Base-by-base conservation (phyloP, 2,113 vertebrate species). In the Megaceryle torquata region DNA sequence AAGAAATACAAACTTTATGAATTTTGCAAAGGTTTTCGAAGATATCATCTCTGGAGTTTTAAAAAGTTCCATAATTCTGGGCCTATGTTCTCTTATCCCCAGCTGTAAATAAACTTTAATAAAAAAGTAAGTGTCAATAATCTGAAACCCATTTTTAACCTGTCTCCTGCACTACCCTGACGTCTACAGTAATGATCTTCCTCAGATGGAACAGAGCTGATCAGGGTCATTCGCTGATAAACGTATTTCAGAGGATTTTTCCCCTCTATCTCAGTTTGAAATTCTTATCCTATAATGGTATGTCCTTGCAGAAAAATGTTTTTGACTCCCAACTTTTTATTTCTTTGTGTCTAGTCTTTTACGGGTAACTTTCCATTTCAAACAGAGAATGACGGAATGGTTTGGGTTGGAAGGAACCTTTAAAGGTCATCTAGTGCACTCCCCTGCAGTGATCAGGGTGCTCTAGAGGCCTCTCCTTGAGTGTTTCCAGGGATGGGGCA, bases 191-290 rank as follows among this genome's bases (percentile, higher is more conserved):
- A 92, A 64, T 88, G 95, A 97, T 98, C 95, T 96, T 87, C 60
- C 75, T 93, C 92, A 95, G 97, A 97, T 95, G 93, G 95, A 97
- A 96, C 95, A 95, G 74, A 93, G 95, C 86, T 95, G 97, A 98
- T 97, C 97, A 97, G 97, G 95, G 97, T 97, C 95, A 98, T 97
- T 97, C 95, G 91, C 96, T 97, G 98, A 98, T 98, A 98, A 98
- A 97, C 18, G 91, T 89, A 97, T 97, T 98, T 97, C 93, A 96
- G 95, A 96, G 96, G 97, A 98, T 98, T 98, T 98, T 96, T 13
- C 15, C 68, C 81, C 82, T 97, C 95, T 94, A 94, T 97, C 96
- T 97, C 96, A 94, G 95, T 79, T 91, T 89, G 84, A 98, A 97
- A 96, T 97, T 96, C 92, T 97, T 97, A 97, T 92, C 93, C 97